Evolutionary conservation across 2,888 invertebrate genomes (phyloP).

Genomic region (Metallyticus violacea): DNA sequence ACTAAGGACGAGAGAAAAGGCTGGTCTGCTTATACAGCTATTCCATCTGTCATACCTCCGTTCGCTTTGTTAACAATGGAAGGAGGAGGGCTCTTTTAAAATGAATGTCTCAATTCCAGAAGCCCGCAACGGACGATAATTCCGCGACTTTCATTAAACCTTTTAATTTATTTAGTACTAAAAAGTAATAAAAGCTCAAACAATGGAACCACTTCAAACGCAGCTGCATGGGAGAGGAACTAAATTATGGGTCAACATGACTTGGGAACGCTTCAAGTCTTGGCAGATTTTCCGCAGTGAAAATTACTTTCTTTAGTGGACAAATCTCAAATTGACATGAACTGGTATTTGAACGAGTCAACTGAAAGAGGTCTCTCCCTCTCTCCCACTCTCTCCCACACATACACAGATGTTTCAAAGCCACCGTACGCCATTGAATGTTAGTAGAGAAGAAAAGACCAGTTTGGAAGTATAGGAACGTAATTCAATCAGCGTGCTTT

Average conservation of each 20-base stretch:
- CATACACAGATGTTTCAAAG: background rate
- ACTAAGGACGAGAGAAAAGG: background rate
- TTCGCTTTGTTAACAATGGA: background rate
- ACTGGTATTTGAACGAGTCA: too few species aligned
- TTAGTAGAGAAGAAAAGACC: background rate
- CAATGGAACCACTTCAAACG: background rate
- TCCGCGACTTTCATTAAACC: background rate
- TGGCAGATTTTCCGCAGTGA: background rate
- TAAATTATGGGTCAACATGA: background rate
- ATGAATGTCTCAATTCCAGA: background rate
- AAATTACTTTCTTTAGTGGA: background rate
- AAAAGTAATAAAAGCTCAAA: background rate
- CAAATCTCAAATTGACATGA: background rate
- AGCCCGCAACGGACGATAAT: background rate
- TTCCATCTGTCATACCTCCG: background rate
- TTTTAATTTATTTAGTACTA: background rate
- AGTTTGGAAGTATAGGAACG: background rate
- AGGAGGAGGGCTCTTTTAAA: background rate
- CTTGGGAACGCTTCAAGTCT: background rate
- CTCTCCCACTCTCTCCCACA: background rate
- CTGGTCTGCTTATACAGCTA: background rate
- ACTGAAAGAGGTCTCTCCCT: background rate
- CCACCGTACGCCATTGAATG: background rate
- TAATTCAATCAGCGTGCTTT: background rate
- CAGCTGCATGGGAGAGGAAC: background rate